Evolutionary conservation across 1,140 invertebrate species (phyloP).

Genomic region (Tetragnatha versicolor): DNA sequence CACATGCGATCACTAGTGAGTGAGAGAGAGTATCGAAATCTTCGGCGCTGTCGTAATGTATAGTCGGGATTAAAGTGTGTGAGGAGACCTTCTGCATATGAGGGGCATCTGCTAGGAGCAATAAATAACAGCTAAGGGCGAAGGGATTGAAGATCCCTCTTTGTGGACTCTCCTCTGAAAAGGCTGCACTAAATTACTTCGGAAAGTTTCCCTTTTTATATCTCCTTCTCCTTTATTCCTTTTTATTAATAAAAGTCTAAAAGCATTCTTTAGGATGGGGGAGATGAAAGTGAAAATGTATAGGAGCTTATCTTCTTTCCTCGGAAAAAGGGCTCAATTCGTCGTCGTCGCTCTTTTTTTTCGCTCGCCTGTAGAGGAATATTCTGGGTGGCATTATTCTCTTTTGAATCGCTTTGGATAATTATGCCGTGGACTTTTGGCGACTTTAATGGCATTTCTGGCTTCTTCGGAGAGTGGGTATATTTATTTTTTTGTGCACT

Average conservation of each 20-base stretch:
- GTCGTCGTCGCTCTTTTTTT: slow-evolving; percentile 11
- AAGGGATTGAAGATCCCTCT: not conserved
- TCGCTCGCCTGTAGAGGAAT: not conserved
- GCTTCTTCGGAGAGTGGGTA: too few relatives aligned
- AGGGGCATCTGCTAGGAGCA: not conserved
- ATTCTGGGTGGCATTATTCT: not conserved
- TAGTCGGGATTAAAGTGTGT: slow-evolving; percentile 27
- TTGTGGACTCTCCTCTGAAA: slow-evolving; percentile 9
- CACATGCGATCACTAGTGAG: not conserved
- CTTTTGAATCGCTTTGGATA: not conserved
- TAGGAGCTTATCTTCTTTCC: slow-evolving; percentile 34
- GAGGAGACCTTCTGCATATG: not conserved
- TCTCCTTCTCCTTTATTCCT: slow-evolving; percentile 16
- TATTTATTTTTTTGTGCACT: too few relatives aligned
- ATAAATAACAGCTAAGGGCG: slow-evolving; percentile 11
- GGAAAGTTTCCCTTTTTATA: slow-evolving; percentile 32
- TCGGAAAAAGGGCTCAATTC: slow-evolving; percentile 17
- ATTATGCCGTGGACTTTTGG: slow-evolving; percentile 8
- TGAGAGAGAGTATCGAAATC: not conserved
- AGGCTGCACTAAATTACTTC: slow-evolving; percentile 41
- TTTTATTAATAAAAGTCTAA: slow-evolving; percentile 40
- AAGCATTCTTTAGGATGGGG: slow-evolving; percentile 1
- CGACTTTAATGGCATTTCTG: slow-evolving; percentile 9
- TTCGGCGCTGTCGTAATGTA: slow-evolving; percentile 28
- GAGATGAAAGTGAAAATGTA: slow-evolving; percentile 36